A percentile compares a stretch with the other conserved stretches of the same genome.
phyloP scores from a whole-genome alignment of 2,797 vertebrate genomes.

The Coluber constrictor region DNA sequence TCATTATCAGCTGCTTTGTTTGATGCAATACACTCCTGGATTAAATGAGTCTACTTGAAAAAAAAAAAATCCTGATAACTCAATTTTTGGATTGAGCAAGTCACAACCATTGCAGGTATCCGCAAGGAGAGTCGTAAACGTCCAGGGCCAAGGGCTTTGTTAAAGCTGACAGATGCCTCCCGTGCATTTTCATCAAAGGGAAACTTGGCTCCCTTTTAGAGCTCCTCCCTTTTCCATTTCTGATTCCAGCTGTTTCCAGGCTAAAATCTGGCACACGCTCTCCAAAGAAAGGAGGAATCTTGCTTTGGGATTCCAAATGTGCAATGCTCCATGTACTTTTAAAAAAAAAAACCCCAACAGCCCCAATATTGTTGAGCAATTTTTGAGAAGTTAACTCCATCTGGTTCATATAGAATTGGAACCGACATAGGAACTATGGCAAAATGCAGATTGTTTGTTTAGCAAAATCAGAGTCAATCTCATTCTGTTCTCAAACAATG shows the following conservation, averaged over 20 bases:
- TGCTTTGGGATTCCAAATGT: conserved; percentile 30
- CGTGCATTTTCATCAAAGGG: background rate
- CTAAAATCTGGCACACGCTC: conserved; percentile 7
- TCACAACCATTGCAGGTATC: conserved; percentile 4
- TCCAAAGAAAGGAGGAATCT: conserved; percentile 28
- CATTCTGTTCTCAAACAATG: fast-evolving
- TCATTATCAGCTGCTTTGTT: background rate
- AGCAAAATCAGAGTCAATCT: background rate
- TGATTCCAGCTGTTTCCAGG: conserved; percentile 28
- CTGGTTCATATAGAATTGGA: conserved; percentile 30
- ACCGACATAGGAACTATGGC: conserved; percentile 6
- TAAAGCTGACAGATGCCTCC: background rate
- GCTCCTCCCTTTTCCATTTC: conserved; percentile 28
- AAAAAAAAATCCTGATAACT: background rate
- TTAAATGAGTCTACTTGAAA: background rate
- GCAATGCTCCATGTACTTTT: conserved; percentile 31
- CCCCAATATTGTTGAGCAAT: background rate
- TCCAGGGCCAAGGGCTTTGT: background rate
- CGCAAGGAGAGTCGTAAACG: conserved; percentile 5
- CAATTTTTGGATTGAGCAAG: background rate
- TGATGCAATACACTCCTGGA: background rate
- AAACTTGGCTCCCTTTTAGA: background rate
- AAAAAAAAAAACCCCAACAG: background rate
- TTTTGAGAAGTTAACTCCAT: background rate
- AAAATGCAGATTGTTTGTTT: conserved; percentile 6